Percentiles rank a stretch among this genome's conserved stretches.
These are phyloP conservation scores for Istiophorus platypterus DNA, from an alignment of 2,113 vertebrate genomes.

Conservation along the genomic window DNA sequence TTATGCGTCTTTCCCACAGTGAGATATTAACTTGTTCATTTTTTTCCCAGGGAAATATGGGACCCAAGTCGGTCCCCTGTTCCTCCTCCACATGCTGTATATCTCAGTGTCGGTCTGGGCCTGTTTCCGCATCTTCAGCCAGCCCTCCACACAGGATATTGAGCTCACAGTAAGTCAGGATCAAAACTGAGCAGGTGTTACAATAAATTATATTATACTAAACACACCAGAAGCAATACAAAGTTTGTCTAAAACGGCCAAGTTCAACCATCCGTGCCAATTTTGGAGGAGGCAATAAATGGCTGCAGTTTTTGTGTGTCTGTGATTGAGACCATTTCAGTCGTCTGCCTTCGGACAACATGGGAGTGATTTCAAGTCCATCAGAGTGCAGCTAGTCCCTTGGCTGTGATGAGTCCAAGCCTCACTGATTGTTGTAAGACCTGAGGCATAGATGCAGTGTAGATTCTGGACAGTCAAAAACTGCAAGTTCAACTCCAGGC, in stretches of 20 bases:
- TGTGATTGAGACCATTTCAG: neutral
- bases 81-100: conserved; percentile 88
- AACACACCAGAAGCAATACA: neutral
- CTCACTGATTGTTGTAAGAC: neutral
- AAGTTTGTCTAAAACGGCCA: too few relatives aligned
- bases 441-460: neutral
- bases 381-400: neutral
- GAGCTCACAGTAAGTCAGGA: conserved; percentile 83
- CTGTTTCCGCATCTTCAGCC: conserved; percentile 90
- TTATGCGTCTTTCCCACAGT: neutral
- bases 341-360: too few relatives aligned
- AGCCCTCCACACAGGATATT: conserved; percentile 77
- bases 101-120: conserved; percentile 91
- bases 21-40: neutral
- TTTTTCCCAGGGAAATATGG: conserved; percentile 90
- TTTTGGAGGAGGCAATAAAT: too few relatives aligned
- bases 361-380: too few relatives aligned
- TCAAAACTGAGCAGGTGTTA: neutral
- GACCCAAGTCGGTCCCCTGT: conserved; percentile 85
- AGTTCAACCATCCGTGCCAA: too few relatives aligned
- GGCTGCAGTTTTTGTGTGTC: too few relatives aligned
- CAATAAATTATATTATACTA: neutral
- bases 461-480: neutral
- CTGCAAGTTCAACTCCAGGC: neutral
- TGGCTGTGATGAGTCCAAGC: too few relatives aligned